phyloP scores from a whole-genome alignment of 37 sponge, comb jelly and placozoan genomes.

The Aplysina aerophoba region DNA sequence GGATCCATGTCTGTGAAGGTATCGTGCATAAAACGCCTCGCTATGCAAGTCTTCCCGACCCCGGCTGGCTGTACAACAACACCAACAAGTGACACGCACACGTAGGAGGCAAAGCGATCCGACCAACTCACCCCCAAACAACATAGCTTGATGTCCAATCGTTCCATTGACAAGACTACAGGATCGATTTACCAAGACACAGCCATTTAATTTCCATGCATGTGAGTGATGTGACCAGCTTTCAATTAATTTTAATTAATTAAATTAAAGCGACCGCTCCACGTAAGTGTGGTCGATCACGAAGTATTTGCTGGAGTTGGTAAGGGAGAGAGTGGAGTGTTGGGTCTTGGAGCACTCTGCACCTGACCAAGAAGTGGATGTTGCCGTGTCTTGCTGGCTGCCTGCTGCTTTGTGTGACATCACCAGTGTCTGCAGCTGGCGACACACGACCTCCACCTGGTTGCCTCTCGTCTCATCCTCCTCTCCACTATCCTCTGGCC shows the following conservation, averaged over 20 bases:
- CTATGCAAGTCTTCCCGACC: conserved; percentile 86
- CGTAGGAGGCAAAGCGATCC: no score
- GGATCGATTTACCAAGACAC: no score
- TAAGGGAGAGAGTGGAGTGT: background rate
- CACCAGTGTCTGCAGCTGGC: background rate
- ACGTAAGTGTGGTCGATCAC: conserved; percentile 14
- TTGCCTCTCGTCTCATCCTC: background rate
- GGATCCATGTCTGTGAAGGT: conserved; percentile 66
- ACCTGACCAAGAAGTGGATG: background rate
- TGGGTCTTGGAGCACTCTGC: background rate
- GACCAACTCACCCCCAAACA: no score
- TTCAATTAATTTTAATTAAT: no score
- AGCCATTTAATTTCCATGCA: no score
- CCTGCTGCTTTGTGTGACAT: background rate
- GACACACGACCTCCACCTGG: background rate
- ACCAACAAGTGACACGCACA: no score
- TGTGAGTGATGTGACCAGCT: no score
- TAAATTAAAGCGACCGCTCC: no score
- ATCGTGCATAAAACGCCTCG: conserved; percentile 79
- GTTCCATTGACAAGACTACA: no score
- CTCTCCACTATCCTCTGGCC: background rate
- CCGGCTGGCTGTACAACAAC: conserved; percentile 67
- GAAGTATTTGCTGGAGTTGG: conserved; percentile 17
- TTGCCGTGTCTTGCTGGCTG: background rate
- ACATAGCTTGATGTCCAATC: no score